A percentile compares a stretch with the other conserved stretches of the same genome.
Evolutionary conservation across 1,140 invertebrate species (phyloP).

Genomic region (Diabrotica virgifera): DNA sequence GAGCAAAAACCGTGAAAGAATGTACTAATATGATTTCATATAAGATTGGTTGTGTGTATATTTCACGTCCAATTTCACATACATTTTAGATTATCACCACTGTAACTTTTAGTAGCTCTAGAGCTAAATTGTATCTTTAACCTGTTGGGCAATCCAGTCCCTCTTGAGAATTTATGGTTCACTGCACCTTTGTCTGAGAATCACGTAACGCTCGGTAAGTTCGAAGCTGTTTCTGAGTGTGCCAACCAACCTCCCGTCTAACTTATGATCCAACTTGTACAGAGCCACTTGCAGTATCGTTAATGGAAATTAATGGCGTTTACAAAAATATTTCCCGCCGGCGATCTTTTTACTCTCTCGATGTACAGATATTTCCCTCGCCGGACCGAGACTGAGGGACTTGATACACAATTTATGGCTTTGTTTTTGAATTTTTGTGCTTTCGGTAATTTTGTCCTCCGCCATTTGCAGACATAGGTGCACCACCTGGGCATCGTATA

Average conservation of each 20-base stretch:
- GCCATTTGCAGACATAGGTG: neutral
- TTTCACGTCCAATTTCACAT: too few species aligned
- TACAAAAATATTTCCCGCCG: slow-evolving; percentile 4
- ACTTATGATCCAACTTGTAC: slow-evolving; percentile 16
- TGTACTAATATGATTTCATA: too few species aligned
- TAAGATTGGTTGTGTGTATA: too few species aligned
- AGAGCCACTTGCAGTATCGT: slow-evolving; percentile 15
- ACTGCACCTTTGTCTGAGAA: slow-evolving; percentile 6
- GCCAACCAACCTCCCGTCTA: slow-evolving; percentile 8
- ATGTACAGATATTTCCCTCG: neutral
- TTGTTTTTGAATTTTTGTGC: slow-evolving; percentile 5
- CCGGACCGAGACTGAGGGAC: neutral
- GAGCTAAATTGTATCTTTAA: neutral
- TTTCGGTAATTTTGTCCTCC: neutral
- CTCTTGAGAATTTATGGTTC: neutral
- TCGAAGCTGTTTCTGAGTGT: slow-evolving; percentile 12
- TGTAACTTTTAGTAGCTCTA: too few species aligned
- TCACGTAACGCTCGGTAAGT: slow-evolving; percentile 9
- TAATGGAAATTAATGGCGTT: slow-evolving; percentile 19
- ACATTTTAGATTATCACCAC: too few species aligned
- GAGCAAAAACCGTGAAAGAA: too few species aligned
- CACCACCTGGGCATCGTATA: too few species aligned
- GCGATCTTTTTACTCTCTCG: neutral
- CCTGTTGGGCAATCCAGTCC: neutral
- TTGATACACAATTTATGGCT: slow-evolving; percentile 4